phyloP scores from a whole-genome alignment of 2,888 invertebrate species.

The Rotaria magnacalcarata region DNA sequence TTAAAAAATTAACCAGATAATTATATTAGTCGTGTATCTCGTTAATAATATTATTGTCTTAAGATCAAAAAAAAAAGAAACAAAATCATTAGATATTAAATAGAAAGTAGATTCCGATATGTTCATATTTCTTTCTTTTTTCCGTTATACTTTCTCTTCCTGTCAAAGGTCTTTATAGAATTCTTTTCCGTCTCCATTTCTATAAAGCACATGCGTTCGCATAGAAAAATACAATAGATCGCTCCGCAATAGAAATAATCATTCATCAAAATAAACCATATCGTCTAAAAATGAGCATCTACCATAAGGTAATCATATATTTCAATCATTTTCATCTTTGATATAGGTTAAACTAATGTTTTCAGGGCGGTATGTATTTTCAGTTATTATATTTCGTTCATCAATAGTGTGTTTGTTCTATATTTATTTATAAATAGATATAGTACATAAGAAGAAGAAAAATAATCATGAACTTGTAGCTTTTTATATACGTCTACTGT shows the following conservation, averaged over 20 bases:
- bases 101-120: neutral
- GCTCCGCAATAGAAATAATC: neutral
- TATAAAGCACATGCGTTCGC: neutral
- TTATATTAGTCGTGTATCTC: neutral
- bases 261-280: neutral
- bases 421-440: too few relatives aligned
- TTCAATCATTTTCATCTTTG: too few relatives aligned
- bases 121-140: neutral
- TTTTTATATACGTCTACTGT: too few relatives aligned
- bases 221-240: neutral
- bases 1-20: neutral
- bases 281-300: neutral
- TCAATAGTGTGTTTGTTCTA: too few relatives aligned
- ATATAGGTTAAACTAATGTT: too few relatives aligned
- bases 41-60: neutral
- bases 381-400: too few relatives aligned
- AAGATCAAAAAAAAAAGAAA: neutral
- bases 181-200: neutral
- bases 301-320: neutral
- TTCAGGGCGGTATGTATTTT: too few relatives aligned
- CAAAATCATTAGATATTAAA: neutral
- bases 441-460: too few relatives aligned
- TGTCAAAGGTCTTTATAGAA: slow-evolving; percentile 1
- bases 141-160: neutral
- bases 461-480: too few relatives aligned